phyloP scores from a whole-genome alignment of 2,797 vertebrate species.

The Sebastes steindachneri region DNA sequence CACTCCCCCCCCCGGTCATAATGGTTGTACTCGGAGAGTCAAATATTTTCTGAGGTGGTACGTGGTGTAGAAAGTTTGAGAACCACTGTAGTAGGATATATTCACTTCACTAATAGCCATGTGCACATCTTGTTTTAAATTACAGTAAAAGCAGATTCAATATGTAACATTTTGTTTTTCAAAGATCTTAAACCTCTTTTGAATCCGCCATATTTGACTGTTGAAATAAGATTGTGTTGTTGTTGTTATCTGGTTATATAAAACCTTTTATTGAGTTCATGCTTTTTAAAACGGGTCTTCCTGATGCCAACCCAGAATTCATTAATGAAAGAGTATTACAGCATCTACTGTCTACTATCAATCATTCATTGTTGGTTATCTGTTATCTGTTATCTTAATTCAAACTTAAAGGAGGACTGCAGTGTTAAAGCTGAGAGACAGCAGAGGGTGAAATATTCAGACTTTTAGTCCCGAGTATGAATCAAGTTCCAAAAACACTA shows the following conservation, averaged over 20 bases:
- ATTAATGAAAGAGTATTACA: background rate
- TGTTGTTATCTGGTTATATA: background rate
- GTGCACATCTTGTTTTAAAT: background rate
- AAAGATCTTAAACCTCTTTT: background rate
- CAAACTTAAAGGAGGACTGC: background rate
- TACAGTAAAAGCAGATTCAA: background rate
- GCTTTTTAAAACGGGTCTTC: background rate
- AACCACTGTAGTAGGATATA: background rate
- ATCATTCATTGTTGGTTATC: background rate
- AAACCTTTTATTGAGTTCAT: background rate
- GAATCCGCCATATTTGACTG: background rate
- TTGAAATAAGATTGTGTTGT: background rate
- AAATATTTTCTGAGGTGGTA: too few relatives aligned
- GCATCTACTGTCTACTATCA: background rate
- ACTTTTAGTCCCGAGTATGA: background rate
- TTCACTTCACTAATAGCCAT: constrained; percentile 3
- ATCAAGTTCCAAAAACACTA: too few relatives aligned
- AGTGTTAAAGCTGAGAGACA: background rate
- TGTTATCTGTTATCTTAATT: background rate
- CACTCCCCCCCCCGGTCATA: too few relatives aligned
- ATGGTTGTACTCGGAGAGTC: too few relatives aligned
- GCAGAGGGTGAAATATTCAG: background rate
- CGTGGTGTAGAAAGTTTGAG: too few relatives aligned
- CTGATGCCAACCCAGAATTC: background rate
- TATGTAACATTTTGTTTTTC: background rate